Evolutionary conservation across 2,888 invertebrate species (phyloP).

Genomic region (Morpho helenor): DNA sequence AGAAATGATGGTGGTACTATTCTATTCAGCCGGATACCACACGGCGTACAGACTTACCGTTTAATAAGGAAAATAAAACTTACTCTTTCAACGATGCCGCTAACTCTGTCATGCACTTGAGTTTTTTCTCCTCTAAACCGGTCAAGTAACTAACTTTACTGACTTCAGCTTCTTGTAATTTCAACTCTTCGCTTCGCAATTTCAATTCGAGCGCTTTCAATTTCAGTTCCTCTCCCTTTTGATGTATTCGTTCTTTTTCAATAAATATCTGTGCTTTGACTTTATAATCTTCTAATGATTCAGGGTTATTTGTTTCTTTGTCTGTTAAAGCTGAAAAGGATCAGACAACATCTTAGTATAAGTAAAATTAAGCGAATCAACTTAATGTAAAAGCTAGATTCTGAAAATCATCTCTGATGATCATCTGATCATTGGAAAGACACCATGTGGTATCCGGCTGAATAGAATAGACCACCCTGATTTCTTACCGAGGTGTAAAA

Average conservation of each 20-base stretch:
- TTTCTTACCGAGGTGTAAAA: too few species aligned
- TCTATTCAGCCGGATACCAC: too few species aligned
- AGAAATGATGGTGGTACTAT: too few species aligned
- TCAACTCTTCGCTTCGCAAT: constrained; percentile 3
- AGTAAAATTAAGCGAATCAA: too few species aligned
- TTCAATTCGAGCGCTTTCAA: constrained; percentile 9
- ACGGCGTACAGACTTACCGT: too few species aligned
- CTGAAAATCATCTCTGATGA: too few species aligned
- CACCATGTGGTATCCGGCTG: too few species aligned
- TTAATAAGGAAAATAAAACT: background rate
- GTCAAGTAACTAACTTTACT: constrained; percentile 6
- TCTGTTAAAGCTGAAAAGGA: background rate
- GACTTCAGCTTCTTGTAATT: constrained; percentile 7
- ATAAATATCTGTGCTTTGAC: background rate
- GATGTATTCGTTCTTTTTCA: constrained; percentile 6
- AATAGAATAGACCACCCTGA: too few species aligned
- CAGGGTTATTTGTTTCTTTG: background rate
- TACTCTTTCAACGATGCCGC: constrained; percentile 10
- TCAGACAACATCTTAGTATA: too few species aligned
- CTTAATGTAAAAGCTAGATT: too few species aligned
- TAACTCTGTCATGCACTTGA: constrained; percentile 6
- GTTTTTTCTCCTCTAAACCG: constrained; percentile 3
- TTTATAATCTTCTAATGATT: background rate
- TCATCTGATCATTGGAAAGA: too few species aligned
- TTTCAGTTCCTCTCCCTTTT: constrained; percentile 6